Evolutionary conservation across 2,888 invertebrate species (phyloP).

Genomic region (Drosophila nr. fundita): DNA sequence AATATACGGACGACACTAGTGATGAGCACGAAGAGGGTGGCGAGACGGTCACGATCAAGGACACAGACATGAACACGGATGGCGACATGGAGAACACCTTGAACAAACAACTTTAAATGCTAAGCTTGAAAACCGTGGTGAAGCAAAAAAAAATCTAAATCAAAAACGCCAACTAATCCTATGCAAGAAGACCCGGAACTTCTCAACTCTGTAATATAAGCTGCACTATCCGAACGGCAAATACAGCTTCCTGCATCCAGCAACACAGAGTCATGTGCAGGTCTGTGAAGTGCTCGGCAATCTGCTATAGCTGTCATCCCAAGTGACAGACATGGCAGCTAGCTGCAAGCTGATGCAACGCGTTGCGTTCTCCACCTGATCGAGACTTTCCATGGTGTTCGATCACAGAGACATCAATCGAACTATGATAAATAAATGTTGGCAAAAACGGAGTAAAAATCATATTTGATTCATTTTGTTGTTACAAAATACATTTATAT

Average conservation of each 20-base stretch:
- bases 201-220: constrained; percentile 35
- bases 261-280: constrained; percentile 62
- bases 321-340: constrained; percentile 66
- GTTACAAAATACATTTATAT: constrained; percentile 54
- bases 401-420: neutral
- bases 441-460: neutral
- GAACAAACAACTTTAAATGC: neutral
- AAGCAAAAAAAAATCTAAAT: neutral
- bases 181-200: neutral
- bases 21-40: neutral
- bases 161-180: neutral
- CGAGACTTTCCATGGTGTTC: constrained; percentile 25
- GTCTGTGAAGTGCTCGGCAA: constrained; percentile 77
- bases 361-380: constrained; percentile 70
- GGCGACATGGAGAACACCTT: neutral
- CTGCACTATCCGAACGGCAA: constrained; percentile 60
- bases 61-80: neutral
- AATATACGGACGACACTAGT: neutral
- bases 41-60: neutral
- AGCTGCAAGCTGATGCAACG: constrained; percentile 68
- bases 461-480: neutral
- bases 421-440: neutral
- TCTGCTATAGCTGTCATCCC: constrained; percentile 76
- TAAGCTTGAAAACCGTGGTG: neutral
- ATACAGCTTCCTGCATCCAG: constrained; percentile 65